phyloP scores from a whole-genome alignment of 2,113 vertebrate genomes.

The Sinocyclocheilus rhinocerous region DNA sequence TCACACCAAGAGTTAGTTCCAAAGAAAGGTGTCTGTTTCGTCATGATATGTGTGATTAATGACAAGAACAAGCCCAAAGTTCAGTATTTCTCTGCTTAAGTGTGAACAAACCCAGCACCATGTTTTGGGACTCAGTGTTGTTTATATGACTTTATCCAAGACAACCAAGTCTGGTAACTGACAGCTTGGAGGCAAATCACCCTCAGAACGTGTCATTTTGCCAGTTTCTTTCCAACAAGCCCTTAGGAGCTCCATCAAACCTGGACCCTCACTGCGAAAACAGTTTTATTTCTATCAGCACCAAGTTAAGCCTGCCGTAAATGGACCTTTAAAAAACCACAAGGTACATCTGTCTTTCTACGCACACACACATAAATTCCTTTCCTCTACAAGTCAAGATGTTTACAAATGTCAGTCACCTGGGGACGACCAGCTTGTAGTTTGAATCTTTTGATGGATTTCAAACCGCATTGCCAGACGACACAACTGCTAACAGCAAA shows the following conservation, averaged over 20 bases:
- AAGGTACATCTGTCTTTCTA: constrained; percentile 46
- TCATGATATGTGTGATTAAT: constrained; percentile 26
- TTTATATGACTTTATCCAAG: not conserved
- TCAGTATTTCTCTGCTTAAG: not conserved
- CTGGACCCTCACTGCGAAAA: not conserved
- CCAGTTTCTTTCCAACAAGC: not conserved
- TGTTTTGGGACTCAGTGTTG: not conserved
- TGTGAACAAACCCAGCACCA: not conserved
- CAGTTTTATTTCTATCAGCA: constrained; percentile 56
- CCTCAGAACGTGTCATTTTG: not conserved
- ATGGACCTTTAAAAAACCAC: constrained; percentile 61
- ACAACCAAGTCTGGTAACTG: not conserved
- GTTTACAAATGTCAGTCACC: constrained; percentile 50
- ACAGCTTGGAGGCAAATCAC: constrained; percentile 13
- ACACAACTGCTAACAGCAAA: constrained; percentile 1
- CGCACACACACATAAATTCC: constrained; percentile 49
- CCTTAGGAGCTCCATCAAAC: constrained; percentile 23
- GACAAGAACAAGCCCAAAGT: not conserved
- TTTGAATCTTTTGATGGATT: constrained; percentile 63
- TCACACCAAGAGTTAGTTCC: not conserved
- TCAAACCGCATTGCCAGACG: constrained; percentile 64
- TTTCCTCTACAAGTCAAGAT: constrained; percentile 39
- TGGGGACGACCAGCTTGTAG: constrained; percentile 62
- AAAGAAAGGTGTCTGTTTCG: not conserved
- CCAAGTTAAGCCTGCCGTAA: constrained; percentile 53